Percentiles rank a stretch among this genome's conserved stretches.
Evolutionary conservation across 2,888 invertebrate genomes (phyloP).

Genomic region (Nephrotoma guestfalica): DNA sequence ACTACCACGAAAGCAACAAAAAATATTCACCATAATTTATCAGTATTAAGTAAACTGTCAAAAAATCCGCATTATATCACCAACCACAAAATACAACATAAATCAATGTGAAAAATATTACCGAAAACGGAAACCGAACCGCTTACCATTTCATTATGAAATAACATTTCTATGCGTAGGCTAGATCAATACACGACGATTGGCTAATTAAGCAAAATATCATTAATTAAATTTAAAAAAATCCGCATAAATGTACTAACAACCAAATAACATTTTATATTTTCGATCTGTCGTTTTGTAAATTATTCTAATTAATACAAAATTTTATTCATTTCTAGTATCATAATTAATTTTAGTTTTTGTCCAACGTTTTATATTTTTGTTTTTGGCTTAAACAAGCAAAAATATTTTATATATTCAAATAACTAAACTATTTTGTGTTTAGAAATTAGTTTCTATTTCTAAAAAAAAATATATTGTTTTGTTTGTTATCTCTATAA

Average conservation of each 20-base stretch:
- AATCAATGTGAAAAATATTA: background rate
- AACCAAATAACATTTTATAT: background rate
- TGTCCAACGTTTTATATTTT: background rate
- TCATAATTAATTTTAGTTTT: background rate
- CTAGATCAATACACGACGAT: background rate
- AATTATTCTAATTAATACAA: background rate
- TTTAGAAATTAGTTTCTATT: background rate
- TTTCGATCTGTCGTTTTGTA: background rate
- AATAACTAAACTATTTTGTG: background rate
- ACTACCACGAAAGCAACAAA: background rate
- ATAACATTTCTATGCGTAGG: background rate
- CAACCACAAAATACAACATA: background rate
- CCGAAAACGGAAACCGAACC: background rate
- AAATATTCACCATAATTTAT: background rate
- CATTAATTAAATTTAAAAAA: background rate
- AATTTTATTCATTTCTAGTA: background rate
- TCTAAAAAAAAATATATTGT: background rate
- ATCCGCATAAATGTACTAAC: background rate
- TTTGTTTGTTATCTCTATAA: background rate
- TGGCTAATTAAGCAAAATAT: background rate
- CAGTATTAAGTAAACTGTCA: background rate
- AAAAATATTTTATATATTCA: background rate
- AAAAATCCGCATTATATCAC: background rate
- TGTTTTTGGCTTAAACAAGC: background rate
- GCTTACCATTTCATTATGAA: background rate